Evolutionary conservation across 2,113 vertebrate genomes (phyloP).

Genomic region (Rhynchomys soricoides): DNA sequence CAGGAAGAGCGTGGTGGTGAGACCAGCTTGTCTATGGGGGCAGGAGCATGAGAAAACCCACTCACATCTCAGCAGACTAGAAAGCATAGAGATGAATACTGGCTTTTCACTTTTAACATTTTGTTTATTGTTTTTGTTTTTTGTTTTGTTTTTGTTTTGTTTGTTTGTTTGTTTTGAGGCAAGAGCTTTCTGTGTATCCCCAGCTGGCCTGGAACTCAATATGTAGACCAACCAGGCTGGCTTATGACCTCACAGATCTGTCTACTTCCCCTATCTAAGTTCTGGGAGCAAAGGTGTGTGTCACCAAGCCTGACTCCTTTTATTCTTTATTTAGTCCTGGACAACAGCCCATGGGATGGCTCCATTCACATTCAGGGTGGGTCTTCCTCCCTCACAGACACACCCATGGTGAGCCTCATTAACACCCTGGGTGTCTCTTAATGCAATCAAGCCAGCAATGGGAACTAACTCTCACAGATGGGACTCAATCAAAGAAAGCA

Average conservation of each 20-base stretch:
- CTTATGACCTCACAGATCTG: neutral
- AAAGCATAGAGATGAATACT: too few species aligned
- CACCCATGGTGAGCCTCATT: neutral
- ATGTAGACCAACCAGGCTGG: neutral
- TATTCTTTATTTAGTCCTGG: neutral
- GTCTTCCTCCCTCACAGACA: neutral
- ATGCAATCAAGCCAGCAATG: neutral
- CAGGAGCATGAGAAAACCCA: neutral
- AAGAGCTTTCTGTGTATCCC: neutral
- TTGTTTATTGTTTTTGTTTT: neutral
- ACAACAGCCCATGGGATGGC: neutral
- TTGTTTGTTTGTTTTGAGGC: neutral
- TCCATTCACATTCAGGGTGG: neutral
- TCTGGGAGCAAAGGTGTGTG: neutral
- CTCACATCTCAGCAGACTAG: neutral
- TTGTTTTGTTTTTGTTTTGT: neutral
- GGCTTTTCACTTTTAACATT: too few species aligned
- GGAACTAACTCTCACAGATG: neutral
- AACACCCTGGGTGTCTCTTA: neutral
- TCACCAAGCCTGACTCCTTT: neutral
- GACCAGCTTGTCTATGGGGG: neutral
- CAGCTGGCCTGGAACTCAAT: neutral
- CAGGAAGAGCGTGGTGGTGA: neutral
- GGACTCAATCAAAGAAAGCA: neutral
- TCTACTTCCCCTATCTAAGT: neutral